These are phyloP conservation scores for Graphium colonna DNA, from an alignment of 2,888 invertebrate species.

Conservation along the genomic window DNA sequence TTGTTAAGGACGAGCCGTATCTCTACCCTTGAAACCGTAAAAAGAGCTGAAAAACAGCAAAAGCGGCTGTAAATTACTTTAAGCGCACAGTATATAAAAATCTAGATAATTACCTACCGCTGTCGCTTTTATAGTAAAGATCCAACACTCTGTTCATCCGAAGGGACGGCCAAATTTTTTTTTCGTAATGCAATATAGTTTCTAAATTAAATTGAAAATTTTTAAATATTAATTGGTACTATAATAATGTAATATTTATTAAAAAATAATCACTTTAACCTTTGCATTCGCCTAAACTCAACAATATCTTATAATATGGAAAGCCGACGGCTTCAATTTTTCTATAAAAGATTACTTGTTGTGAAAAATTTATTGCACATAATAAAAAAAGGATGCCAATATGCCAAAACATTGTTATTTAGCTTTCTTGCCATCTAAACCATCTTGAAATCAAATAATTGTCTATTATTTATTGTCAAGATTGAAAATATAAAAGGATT, in stretches of 20 bases:
- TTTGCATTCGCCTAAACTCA: constrained; percentile 55
- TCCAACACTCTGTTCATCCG: constrained; percentile 56
- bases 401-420: neutral
- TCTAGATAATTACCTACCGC: constrained; percentile 56
- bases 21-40: constrained; percentile 49
- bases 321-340: constrained; percentile 44
- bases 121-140: constrained; percentile 50
- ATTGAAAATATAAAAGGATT: too few species aligned
- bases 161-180: constrained; percentile 49
- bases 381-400: neutral
- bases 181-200: constrained; percentile 43
- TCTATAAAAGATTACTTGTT: constrained; percentile 26
- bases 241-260: too few species aligned
- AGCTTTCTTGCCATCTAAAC: neutral
- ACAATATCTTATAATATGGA: constrained; percentile 55
- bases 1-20: constrained; percentile 53
- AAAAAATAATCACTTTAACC: constrained; percentile 38
- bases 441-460: too few species aligned
- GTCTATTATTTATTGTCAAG: too few species aligned
- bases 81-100: too few species aligned
- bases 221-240: neutral
- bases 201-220: constrained; percentile 38
- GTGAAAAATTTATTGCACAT: neutral
- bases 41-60: constrained; percentile 32
- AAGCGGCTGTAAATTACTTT: too few species aligned